phyloP scores from a whole-genome alignment of 2,888 invertebrate genomes.

The Euzetes globulus region DNA sequence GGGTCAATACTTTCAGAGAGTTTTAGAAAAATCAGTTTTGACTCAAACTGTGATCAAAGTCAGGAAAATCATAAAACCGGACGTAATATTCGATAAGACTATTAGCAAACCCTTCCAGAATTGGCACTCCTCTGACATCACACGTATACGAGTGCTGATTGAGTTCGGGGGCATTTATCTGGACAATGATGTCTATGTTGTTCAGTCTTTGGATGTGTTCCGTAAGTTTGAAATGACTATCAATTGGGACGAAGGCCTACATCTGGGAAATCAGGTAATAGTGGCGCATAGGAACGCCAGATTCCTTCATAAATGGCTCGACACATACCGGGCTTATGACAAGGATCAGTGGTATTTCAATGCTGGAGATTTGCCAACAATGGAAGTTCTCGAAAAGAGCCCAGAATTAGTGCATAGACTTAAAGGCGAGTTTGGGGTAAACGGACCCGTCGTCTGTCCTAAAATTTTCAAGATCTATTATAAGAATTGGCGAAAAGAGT shows the following conservation, averaged over 20 bases:
- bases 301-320: slow-evolving; percentile 46
- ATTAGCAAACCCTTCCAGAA: slow-evolving; percentile 44
- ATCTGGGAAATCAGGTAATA: slow-evolving; percentile 45
- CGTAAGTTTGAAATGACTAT: slow-evolving; percentile 47
- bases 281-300: slow-evolving; percentile 47
- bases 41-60: slow-evolving; percentile 15
- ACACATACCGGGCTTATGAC: slow-evolving; percentile 46
- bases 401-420: slow-evolving; percentile 47
- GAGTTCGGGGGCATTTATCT: slow-evolving; percentile 48
- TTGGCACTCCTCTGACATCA: slow-evolving; percentile 48
- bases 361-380: slow-evolving; percentile 48
- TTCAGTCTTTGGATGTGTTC: slow-evolving; percentile 46
- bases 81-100: slow-evolving; percentile 48
- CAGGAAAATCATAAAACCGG: slow-evolving; percentile 43
- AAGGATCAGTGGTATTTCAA: slow-evolving; percentile 47
- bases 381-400: slow-evolving; percentile 44
- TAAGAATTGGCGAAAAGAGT: slow-evolving; percentile 45
- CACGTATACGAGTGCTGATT: slow-evolving; percentile 46
- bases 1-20: slow-evolving; percentile 42
- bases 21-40: slow-evolving; percentile 31
- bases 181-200: slow-evolving; percentile 47
- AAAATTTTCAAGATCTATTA: slow-evolving; percentile 44
- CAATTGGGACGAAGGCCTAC: slow-evolving; percentile 47
- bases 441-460: slow-evolving; percentile 44
- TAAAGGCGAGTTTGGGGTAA: slow-evolving; percentile 46